phyloP scores from a whole-genome alignment of 2,888 invertebrate genomes.

The Ferrisia virgata region DNA sequence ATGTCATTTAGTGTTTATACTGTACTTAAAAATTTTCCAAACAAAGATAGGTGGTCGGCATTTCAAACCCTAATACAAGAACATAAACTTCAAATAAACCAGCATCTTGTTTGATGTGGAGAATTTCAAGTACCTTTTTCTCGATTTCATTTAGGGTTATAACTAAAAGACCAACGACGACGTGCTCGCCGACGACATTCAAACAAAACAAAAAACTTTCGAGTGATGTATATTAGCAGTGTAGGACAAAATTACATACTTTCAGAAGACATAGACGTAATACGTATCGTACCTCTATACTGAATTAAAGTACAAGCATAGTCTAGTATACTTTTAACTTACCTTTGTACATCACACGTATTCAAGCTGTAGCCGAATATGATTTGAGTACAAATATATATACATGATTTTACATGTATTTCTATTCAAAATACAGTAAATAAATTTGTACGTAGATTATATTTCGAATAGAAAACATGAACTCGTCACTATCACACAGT shows the following conservation, averaged over 20 bases:
- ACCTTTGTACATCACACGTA: too few relatives aligned
- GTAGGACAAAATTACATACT: background rate
- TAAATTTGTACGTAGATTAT: too few relatives aligned
- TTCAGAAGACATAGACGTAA: too few relatives aligned
- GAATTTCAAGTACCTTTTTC: constrained; percentile 15
- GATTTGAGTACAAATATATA: too few relatives aligned
- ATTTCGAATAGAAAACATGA: too few relatives aligned
- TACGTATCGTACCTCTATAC: background rate
- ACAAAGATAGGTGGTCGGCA: constrained; percentile 21
- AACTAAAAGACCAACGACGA: background rate
- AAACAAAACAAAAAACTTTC: background rate
- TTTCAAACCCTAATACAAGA: constrained; percentile 13
- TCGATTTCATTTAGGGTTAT: constrained; percentile 17
- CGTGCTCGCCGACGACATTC: background rate
- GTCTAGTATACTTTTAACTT: too few relatives aligned
- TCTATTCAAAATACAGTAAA: too few relatives aligned
- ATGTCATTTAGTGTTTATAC: constrained; percentile 29
- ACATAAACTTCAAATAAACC: constrained; percentile 22
- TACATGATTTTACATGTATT: too few relatives aligned
- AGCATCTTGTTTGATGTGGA: constrained; percentile 25
- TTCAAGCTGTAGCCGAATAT: too few relatives aligned
- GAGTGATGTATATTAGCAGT: background rate
- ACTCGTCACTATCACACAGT: too few relatives aligned
- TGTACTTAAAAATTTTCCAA: constrained; percentile 31
- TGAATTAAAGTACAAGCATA: too few relatives aligned